These are phyloP conservation scores for Camelus dromedarius DNA, from an alignment of 2,113 vertebrate genomes.

Conservation along the genomic window DNA sequence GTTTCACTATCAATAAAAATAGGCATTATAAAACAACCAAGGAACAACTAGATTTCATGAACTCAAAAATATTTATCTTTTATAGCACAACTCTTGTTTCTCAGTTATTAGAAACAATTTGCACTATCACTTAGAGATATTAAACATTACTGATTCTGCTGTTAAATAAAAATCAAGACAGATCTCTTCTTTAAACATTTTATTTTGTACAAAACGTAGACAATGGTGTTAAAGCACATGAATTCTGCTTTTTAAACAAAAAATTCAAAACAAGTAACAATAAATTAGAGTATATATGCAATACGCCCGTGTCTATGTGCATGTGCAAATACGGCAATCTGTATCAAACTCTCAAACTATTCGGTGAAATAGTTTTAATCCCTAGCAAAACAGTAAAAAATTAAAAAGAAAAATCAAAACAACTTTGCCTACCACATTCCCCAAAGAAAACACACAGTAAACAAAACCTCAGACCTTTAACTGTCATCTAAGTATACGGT, in stretches of 20 bases:
- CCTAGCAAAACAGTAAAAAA: not conserved
- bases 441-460: not conserved
- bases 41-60: not conserved
- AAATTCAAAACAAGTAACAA: constrained; percentile 36
- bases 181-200: not conserved
- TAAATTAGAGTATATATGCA: not conserved
- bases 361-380: not conserved
- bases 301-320: not conserved
- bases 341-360: not conserved
- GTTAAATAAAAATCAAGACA: not conserved
- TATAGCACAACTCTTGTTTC: not conserved
- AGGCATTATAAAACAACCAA: not conserved
- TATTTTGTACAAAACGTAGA: not conserved
- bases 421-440: not conserved
- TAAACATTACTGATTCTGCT: constrained; percentile 34
- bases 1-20: not conserved
- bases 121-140: not conserved
- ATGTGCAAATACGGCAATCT: not conserved
- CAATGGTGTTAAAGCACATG: not conserved
- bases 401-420: not conserved
- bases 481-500: not conserved
- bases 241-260: constrained; percentile 5
- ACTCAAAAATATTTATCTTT: constrained; percentile 22
- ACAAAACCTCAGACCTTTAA: not conserved
- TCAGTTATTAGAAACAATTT: constrained; percentile 21